Conservation (phyloP, 2,113 vertebrate species). For the Labrus mixtus region DNA sequence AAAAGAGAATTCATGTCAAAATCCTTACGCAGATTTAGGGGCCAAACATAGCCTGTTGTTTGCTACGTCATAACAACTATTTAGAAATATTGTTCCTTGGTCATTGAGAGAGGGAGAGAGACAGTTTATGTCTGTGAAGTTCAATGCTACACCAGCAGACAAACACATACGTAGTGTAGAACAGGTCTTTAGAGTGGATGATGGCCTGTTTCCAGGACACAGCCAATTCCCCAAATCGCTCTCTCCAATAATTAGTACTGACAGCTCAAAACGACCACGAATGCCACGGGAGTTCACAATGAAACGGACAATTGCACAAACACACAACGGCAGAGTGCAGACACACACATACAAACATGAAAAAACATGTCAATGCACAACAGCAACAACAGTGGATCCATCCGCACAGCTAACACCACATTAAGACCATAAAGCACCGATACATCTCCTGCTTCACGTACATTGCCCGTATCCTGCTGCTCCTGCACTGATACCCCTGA, state of each 20-base stretch:
- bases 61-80: neutral
- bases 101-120: neutral
- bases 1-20: constrained; percentile 16
- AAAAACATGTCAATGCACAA: constrained; percentile 47
- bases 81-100: constrained; percentile 2
- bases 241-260: constrained; percentile 71
- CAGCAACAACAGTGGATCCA: constrained; percentile 54
- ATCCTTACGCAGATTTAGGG: constrained; percentile 25
- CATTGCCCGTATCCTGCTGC: constrained; percentile 66
- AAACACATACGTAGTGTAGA: constrained; percentile 34
- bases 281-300: constrained; percentile 60
- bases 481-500: constrained; percentile 77
- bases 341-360: constrained; percentile 43
- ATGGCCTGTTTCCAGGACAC: constrained; percentile 58
- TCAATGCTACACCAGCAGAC: constrained; percentile 37
- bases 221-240: constrained; percentile 45
- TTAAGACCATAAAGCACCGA: constrained; percentile 76
- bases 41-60: neutral
- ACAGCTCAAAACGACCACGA: constrained; percentile 73
- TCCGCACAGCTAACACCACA: constrained; percentile 66
- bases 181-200: constrained; percentile 43
- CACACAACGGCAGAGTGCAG: constrained; percentile 7
- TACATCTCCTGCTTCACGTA: constrained; percentile 69
- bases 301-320: constrained; percentile 64
- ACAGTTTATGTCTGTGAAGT: constrained; percentile 29